phyloP scores from a whole-genome alignment of 64 coral and sea anemone species.

The Porites australiensis region DNA sequence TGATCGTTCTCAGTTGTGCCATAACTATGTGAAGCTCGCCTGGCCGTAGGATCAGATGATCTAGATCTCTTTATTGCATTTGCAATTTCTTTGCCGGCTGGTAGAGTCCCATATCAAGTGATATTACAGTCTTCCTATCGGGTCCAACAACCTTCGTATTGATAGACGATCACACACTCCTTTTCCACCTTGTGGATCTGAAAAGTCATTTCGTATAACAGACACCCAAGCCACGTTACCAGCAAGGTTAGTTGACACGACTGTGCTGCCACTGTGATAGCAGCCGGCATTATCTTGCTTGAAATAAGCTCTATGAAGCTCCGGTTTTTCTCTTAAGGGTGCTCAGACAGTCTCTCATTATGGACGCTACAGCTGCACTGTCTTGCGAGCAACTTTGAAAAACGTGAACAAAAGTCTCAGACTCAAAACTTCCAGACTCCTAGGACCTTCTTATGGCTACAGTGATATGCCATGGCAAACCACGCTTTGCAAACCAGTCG shows the following conservation, averaged over 20 bases:
- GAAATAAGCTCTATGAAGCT: constrained; percentile 39
- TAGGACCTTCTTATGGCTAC: constrained; percentile 42
- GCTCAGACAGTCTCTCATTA: constrained; percentile 47
- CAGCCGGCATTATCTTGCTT: constrained; percentile 80
- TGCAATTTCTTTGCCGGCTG: constrained; percentile 42
- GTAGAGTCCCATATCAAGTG: constrained; percentile 27
- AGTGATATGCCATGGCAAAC: constrained; percentile 72
- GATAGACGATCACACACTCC: background rate
- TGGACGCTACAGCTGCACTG: constrained; percentile 49
- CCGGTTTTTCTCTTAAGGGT: constrained; percentile 44
- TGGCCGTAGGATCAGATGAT: constrained; percentile 26
- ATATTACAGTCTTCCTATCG: constrained; percentile 35
- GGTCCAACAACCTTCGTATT: constrained; percentile 20
- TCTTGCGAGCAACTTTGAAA: constrained; percentile 71
- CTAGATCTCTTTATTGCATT: constrained; percentile 1
- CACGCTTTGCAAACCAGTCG: constrained; percentile 76
- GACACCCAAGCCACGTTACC: no score
- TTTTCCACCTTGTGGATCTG: no score
- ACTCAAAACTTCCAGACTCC: constrained; percentile 52
- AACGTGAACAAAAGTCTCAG: constrained; percentile 63
- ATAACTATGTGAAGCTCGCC: constrained; percentile 56
- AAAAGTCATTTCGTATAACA: no score
- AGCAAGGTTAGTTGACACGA: no score
- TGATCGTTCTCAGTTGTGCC: constrained; percentile 41
- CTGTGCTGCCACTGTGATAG: constrained; percentile 23